Conservation (phyloP, 2,113 vertebrate species). For the Halcyon malimbica region DNA sequence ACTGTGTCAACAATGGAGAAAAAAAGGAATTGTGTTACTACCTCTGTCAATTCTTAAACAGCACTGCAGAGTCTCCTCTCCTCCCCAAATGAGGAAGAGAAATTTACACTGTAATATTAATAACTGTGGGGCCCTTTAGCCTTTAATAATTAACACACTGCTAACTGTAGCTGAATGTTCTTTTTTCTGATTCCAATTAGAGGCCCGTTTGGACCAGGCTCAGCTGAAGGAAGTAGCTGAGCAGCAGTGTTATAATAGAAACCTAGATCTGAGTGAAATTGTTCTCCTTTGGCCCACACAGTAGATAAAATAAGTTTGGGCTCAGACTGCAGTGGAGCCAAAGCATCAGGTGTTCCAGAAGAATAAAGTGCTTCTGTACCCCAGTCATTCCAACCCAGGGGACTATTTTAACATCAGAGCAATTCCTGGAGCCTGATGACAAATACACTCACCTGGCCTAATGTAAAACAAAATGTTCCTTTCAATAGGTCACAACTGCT, state of each 20-base stretch:
- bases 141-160: constrained; percentile 52
- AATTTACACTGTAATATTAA: constrained; percentile 31
- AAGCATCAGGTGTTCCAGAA: neutral
- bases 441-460: neutral
- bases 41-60: neutral
- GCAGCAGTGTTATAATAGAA: neutral
- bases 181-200: neutral
- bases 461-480: neutral
- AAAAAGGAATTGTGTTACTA: neutral
- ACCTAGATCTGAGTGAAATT: neutral
- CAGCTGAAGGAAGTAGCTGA: neutral
- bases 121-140: constrained; percentile 7
- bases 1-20: neutral
- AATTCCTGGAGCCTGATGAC: neutral
- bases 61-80: neutral
- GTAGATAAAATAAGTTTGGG: constrained; percentile 7
- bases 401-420: neutral
- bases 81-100: neutral
- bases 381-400: neutral
- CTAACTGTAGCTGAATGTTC: constrained; percentile 20
- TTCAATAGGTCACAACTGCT: neutral
- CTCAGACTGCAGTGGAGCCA: neutral
- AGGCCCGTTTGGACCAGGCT: neutral
- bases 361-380: neutral
- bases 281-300: constrained; percentile 21